These are phyloP conservation scores for Albula goreensis DNA, from an alignment of 2,113 vertebrate species.

Conservation along the genomic window DNA sequence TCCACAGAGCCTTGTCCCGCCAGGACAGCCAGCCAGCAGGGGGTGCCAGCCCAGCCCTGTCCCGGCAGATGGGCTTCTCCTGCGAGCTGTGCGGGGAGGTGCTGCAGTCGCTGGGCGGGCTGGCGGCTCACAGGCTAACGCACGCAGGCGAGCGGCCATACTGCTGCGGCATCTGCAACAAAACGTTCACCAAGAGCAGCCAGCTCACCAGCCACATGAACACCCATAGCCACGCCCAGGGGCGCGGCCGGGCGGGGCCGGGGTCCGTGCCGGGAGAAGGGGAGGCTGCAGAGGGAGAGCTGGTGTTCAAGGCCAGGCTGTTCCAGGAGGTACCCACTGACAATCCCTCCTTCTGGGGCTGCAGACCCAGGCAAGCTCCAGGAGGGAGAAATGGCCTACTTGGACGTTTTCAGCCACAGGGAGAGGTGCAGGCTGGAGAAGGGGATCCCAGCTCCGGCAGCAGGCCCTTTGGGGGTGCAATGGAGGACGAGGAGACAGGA, in stretches of 20 bases:
- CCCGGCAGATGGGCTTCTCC: conserved; percentile 46
- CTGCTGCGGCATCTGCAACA: conserved; percentile 71
- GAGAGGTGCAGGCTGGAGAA: conserved; percentile 71
- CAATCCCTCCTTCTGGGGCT: conserved; percentile 13
- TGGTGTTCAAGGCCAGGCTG: conserved; percentile 70
- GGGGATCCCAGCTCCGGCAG: conserved; percentile 88
- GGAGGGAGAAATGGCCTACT: conserved; percentile 76
- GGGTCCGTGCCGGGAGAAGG: neutral
- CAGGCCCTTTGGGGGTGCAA: conserved; percentile 88
- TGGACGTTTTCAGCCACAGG: conserved; percentile 84
- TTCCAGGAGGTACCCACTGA: conserved; percentile 71
- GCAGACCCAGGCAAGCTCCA: conserved; percentile 74
- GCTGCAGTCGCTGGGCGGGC: conserved; percentile 65
- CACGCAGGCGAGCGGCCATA: conserved; percentile 71
- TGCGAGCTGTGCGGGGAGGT: conserved; percentile 69
- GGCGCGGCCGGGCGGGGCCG: neutral
- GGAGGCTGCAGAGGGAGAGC: conserved; percentile 64
- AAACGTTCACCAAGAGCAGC: conserved; percentile 71
- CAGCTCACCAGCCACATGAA: conserved; percentile 75
- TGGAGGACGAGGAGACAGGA: conserved; percentile 82
- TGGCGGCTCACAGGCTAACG: conserved; percentile 70
- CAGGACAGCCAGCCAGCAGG: conserved; percentile 35
- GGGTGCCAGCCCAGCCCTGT: conserved; percentile 50
- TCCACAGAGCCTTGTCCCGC: conserved; percentile 88
- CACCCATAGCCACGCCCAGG: conserved; percentile 54